These are phyloP conservation scores for Rhizomys pruinosus DNA, from an alignment of 2,113 vertebrate species.

Conservation along the genomic window DNA sequence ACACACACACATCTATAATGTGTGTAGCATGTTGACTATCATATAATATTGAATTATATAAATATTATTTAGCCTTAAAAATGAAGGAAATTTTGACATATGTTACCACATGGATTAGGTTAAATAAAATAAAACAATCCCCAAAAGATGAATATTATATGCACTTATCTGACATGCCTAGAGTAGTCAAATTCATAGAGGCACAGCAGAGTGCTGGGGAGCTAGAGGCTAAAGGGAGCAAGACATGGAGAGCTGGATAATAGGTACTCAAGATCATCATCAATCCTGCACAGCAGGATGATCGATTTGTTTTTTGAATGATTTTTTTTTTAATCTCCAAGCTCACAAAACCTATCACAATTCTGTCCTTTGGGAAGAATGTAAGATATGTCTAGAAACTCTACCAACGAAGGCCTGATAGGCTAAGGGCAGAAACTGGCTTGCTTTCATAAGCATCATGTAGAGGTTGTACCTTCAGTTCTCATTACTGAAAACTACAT, in stretches of 20 bases:
- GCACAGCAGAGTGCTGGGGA: background rate
- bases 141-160: background rate
- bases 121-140: slow-evolving; percentile 18
- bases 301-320: slow-evolving; percentile 45
- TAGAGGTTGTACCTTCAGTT: slow-evolving; percentile 54
- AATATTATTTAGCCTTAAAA: background rate
- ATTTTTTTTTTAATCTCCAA: background rate
- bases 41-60: background rate
- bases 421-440: slow-evolving; percentile 12
- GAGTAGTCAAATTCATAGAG: background rate
- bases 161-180: background rate
- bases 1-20: too few relatives aligned
- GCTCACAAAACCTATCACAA: slow-evolving; percentile 16
- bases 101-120: background rate
- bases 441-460: slow-evolving; percentile 34
- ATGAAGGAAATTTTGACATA: slow-evolving; percentile 15
- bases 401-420: background rate
- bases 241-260: background rate
- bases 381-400: slow-evolving; percentile 6
- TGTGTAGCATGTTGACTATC: too few relatives aligned
- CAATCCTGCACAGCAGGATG: too few relatives aligned
- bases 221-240: background rate
- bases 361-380: slow-evolving; percentile 37
- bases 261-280: too few relatives aligned
- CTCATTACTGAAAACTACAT: slow-evolving; percentile 47